A percentile compares a stretch with the other conserved stretches of the same genome.
These are phyloP conservation scores for Tonatia bakeri DNA, from an alignment of 2,113 vertebrate genomes.

Conservation along the genomic window DNA sequence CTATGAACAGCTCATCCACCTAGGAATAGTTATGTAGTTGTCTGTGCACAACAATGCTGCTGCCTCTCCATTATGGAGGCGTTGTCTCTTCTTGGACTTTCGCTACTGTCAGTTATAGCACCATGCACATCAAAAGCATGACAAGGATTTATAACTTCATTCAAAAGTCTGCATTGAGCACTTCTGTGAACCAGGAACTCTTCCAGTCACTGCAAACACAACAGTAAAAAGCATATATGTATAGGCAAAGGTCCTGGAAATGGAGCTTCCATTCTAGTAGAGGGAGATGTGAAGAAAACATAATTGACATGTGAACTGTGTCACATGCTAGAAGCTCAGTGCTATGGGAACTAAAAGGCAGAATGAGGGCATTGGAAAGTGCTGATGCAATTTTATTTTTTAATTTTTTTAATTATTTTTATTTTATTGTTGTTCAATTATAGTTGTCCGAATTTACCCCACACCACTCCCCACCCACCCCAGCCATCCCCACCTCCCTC, in stretches of 20 bases:
- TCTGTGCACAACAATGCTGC: not conserved
- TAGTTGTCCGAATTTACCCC: no score
- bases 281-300: not conserved
- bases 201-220: not conserved
- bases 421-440: no score
- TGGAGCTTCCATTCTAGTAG: not conserved
- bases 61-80: not conserved
- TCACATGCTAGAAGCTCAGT: not conserved
- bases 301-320: not conserved
- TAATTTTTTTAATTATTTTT: no score
- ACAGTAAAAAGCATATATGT: not conserved
- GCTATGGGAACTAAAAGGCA: not conserved
- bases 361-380: not conserved
- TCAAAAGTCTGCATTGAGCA: not conserved
- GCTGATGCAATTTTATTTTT: not conserved
- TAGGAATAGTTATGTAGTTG: not conserved
- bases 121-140: not conserved
- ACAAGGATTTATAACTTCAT: not conserved
- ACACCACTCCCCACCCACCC: no score
- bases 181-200: not conserved
- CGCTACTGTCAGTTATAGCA: not conserved
- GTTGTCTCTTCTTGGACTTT: not conserved
- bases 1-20: not conserved
- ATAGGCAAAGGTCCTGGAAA: not conserved
- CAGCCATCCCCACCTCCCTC: no score